Percentiles rank a stretch among this genome's conserved stretches.
These are phyloP conservation scores for Sarcophaga subvicina DNA, from an alignment of 2,888 invertebrate species.

Conservation along the genomic window DNA sequence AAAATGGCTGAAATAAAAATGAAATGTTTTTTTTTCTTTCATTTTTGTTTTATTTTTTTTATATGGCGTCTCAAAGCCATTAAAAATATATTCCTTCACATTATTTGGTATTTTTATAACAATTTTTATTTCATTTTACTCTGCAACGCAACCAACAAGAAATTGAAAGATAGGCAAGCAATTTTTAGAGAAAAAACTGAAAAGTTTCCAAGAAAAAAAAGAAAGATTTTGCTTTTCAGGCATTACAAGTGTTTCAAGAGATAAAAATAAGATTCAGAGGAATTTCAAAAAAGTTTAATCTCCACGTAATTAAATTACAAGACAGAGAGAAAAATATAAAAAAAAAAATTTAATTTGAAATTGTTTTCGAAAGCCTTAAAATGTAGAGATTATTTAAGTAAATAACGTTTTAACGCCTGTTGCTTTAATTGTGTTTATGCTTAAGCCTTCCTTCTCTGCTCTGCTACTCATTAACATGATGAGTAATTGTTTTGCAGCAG, in stretches of 20 bases:
- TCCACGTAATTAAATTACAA: conserved; percentile 28
- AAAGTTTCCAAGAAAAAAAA: not conserved
- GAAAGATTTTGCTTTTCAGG: not conserved
- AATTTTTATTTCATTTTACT: not conserved
- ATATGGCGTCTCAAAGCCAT: conserved; percentile 47
- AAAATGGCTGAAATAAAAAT: conserved; percentile 24
- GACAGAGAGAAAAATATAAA: not conserved
- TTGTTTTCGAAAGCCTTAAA: not conserved
- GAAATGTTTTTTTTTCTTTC: not conserved
- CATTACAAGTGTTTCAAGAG: not conserved
- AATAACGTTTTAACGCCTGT: conserved; percentile 12
- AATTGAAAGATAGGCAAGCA: not conserved
- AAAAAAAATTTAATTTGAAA: not conserved
- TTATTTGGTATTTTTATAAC: not conserved
- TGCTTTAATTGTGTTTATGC: not conserved
- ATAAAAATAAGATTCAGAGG: conserved; percentile 14
- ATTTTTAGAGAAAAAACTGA: not conserved
- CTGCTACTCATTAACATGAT: too few relatives aligned
- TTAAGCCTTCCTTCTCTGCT: too few relatives aligned
- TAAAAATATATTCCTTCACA: conserved; percentile 25
- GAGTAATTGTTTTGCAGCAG: too few relatives aligned
- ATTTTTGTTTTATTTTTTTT: conserved; percentile 20
- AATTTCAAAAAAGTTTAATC: conserved; percentile 23
- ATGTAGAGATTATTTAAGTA: not conserved
- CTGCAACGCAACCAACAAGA: not conserved